Base-by-base conservation (phyloP, 1,140 invertebrate genomes). In the Aethina tumida region DNA sequence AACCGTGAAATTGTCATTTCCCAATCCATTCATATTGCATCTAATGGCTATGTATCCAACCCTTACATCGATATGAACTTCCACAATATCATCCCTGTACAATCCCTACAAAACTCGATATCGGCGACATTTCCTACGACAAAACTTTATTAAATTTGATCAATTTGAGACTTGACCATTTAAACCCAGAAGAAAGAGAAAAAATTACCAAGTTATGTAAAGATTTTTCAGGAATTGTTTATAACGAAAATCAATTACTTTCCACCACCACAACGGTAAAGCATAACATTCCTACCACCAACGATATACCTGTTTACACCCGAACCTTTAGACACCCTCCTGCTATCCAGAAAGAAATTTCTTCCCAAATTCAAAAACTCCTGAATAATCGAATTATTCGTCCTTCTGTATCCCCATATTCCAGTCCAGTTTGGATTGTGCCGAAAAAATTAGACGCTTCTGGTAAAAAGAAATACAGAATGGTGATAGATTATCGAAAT, bases 401-500 rank as follows among this genome's bases (percentile, higher is more conserved):
- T 50, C 60, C 45, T 25, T 53, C 42, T 1, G 42, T 41, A 15
- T 52, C 50, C 0, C 55, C 60, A 9, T 60, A 53, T 45, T 57
- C 41, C 27, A 38, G 42, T 9, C 58, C 56, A 1, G 38, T 58
- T 4, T 54, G 45, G 38, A 13, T 64, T 3, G 56, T 65, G 1
- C 54, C 56, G 0, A 65, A 62, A 39, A 62, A 64, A 43, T 3
- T 38, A 9, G 59, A 63, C 22, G 51, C 56, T 1, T 53, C 48
- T 3, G 54, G 47, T 6, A 41, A 60, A 38, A 26, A 22, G 35
- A 59, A 62, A 54, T 60, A 41, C 43, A 40, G 63, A 27, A 22
- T 68, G 5, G 57, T 64, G 9, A 47, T 64, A 6, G 64, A 65
- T 43, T 67, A 59, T 41, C 25, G 63, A 29, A 59, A 60, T 41